Conservation (phyloP, 2,797 vertebrate species). For the Pteropus rufus region DNA sequence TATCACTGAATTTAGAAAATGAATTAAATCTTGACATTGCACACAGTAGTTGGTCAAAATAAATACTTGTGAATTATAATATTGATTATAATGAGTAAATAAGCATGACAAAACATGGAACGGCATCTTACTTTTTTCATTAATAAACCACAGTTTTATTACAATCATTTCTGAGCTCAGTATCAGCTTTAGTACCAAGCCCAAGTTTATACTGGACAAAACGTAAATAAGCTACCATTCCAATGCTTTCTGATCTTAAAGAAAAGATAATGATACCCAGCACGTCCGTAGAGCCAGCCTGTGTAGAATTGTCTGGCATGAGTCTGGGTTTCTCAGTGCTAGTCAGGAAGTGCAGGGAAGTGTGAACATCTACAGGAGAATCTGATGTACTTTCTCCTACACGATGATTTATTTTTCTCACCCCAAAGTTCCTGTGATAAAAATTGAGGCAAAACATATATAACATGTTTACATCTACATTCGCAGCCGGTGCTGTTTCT, state of each 20-base stretch:
- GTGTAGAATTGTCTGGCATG: not conserved
- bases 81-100: not conserved
- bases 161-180: not conserved
- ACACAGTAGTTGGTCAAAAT: not conserved
- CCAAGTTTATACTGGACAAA: not conserved
- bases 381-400: not conserved
- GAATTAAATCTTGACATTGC: not conserved
- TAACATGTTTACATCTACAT: not conserved
- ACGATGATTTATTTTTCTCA: not conserved
- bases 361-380: not conserved
- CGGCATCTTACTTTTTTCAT: not conserved
- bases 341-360: not conserved
- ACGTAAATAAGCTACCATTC: not conserved
- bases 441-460: not conserved
- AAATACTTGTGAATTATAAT: not conserved
- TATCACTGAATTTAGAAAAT: not conserved
- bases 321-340: not conserved
- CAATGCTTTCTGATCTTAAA: not conserved
- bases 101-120: not conserved
- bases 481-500: not conserved
- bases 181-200: not conserved
- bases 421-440: not conserved
- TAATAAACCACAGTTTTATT: not conserved
- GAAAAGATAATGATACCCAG: not conserved
- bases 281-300: not conserved